Conservation (phyloP, 2,113 vertebrate species). For the Cololabis saira region DNA sequence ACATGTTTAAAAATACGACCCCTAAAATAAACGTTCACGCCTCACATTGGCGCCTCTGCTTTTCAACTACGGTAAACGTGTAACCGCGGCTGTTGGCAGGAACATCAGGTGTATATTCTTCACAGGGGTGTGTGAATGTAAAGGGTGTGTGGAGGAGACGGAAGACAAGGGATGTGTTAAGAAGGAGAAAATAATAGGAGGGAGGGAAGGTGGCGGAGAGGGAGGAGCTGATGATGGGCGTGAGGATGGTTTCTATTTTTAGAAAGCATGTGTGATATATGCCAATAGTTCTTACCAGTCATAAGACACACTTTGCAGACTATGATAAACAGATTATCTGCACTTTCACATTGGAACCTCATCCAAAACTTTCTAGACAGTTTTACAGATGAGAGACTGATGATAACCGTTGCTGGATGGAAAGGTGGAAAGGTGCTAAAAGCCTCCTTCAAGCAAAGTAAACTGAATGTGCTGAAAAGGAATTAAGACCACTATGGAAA, state of each 20-base stretch:
- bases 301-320: conserved; percentile 30
- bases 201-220: conserved; percentile 36
- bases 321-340: neutral
- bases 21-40: conserved; percentile 19
- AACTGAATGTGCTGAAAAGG: conserved; percentile 58
- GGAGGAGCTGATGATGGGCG: conserved; percentile 63
- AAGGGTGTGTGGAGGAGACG: conserved; percentile 35
- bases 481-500: conserved; percentile 42
- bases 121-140: conserved; percentile 15
- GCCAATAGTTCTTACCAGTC: conserved; percentile 63
- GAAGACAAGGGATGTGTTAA: conserved; percentile 58
- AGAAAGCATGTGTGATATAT: conserved; percentile 72
- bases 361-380: conserved; percentile 1
- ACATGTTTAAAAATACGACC: conserved; percentile 55
- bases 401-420: conserved; percentile 41
- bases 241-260: conserved; percentile 75
- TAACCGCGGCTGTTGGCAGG: neutral
- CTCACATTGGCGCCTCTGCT: conserved; percentile 6
- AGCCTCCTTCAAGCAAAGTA: conserved; percentile 33
- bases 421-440: conserved; percentile 32
- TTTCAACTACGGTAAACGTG: neutral
- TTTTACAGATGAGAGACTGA: conserved; percentile 44
- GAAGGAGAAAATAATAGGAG: conserved; percentile 52
- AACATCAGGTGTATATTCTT: neutral
- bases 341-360: conserved; percentile 23